phyloP scores from a whole-genome alignment of 2,797 vertebrate genomes.

The Poecilia picta region DNA sequence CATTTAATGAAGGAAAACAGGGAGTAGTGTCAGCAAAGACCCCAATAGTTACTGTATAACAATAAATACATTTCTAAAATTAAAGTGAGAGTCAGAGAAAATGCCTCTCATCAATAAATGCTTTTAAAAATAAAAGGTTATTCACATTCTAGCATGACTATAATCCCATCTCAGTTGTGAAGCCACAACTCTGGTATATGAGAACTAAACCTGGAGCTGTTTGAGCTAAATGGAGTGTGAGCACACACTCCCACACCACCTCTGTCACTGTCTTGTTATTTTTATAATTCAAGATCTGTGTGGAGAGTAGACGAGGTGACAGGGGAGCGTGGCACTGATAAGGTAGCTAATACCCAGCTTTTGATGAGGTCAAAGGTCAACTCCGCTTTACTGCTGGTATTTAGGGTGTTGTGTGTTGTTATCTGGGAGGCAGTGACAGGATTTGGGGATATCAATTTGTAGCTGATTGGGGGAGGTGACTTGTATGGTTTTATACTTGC shows the following conservation, averaged over 20 bases:
- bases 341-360: constrained; percentile 73
- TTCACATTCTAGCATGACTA: not conserved
- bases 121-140: not conserved
- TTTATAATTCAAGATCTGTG: constrained; percentile 63
- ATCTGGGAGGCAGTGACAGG: not conserved
- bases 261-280: constrained; percentile 64
- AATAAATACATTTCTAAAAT: not conserved
- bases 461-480: not conserved
- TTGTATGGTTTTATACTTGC: constrained; percentile 23
- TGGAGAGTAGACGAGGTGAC: constrained; percentile 56
- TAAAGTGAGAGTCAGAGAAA: not conserved
- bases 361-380: constrained; percentile 68
- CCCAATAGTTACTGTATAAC: not conserved
- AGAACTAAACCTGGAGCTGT: not conserved
- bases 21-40: not conserved
- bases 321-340: constrained; percentile 78
- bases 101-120: not conserved
- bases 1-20: not conserved
- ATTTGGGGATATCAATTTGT: not conserved
- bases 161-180: not conserved
- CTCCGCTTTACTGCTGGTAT: constrained; percentile 36
- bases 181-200: not conserved
- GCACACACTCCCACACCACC: constrained; percentile 22
- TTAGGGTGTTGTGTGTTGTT: constrained; percentile 5
- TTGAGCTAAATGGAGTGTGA: constrained; percentile 1